Base-by-base conservation (phyloP, 1,140 invertebrate genomes). In the Sycophila sp. region DNA sequence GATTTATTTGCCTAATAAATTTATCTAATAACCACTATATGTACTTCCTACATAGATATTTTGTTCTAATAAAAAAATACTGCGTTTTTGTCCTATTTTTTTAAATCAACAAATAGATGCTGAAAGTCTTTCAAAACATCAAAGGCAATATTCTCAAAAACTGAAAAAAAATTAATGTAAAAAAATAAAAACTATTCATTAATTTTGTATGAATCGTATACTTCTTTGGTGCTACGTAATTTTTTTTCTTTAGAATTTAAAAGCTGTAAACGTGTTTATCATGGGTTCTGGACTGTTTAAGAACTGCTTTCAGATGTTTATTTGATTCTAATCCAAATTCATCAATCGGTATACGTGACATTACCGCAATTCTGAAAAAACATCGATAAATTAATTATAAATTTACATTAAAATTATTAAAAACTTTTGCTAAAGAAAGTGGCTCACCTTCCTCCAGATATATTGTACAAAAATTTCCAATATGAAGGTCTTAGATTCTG, bases 401-500 rank as follows among this genome's bases (percentile, higher is more conserved):
- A 49, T n/a, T n/a, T 62, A 65, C 2, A 19, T 34, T 60, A 11
- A 32, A 4, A 63, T 24, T 26, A 55, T 73, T 30, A 26, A 64
- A 17, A 69, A 58, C 47, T 64, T 38, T 30, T 15, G 63, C n/a
- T 40, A 67, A 53, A 62, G 30, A 15, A 3, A 26, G n/a, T 42
- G 34, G 17, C 13, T 84, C 85, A 91, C 92, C 90, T 90, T 83
- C 91, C 90, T 40, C 92, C 92, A 7, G 94, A 95, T 34, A 95
- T 84, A 73, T 87, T 89, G 66, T 91, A 87, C 32, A 96, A 84
- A 82, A 95, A 96, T 79, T 92, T 93, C 89, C 92, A 94, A 82
- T 96, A 96, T n/a, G 93, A 93, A 11, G 92, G 86, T 76, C 94
- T 87, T 42, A 96, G 82, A 78, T 91, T 92, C 69, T 92, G 90